phyloP scores from a whole-genome alignment of 2,888 invertebrate genomes.

The Venustoraphidia nigricollis region DNA sequence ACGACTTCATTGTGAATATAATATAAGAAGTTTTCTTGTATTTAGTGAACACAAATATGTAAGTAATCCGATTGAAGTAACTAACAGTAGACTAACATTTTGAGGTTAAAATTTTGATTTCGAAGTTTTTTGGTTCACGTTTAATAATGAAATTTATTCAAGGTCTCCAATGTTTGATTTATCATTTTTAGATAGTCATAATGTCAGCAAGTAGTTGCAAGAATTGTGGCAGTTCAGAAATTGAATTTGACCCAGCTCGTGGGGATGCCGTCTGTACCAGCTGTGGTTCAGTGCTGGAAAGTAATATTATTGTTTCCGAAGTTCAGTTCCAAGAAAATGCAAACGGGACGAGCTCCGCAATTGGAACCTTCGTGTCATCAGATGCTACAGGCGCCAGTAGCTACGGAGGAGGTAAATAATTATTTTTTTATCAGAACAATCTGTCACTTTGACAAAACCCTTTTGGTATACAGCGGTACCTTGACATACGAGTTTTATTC shows the following conservation, averaged over 20 bases:
- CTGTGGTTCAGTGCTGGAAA: conserved; percentile 92
- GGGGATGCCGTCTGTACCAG: conserved; percentile 93
- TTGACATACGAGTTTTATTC: too few relatives aligned
- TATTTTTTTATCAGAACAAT: background rate
- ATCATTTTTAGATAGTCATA: conserved; percentile 15
- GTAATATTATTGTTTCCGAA: conserved; percentile 91
- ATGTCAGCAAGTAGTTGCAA: conserved; percentile 65
- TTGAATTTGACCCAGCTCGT: conserved; percentile 86
- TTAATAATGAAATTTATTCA: too few relatives aligned
- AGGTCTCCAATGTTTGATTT: too few relatives aligned
- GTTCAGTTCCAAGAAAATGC: conserved; percentile 90
- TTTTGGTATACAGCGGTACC: too few relatives aligned
- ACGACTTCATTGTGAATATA: too few relatives aligned
- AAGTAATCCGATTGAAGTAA: too few relatives aligned
- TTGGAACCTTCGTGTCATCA: conserved; percentile 86
- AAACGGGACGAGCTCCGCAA: conserved; percentile 71
- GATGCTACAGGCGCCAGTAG: conserved; percentile 76
- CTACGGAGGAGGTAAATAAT: conserved; percentile 50
- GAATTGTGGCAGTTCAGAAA: conserved; percentile 77
- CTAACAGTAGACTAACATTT: too few relatives aligned
- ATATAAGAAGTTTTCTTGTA: too few relatives aligned
- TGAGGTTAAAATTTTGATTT: too few relatives aligned
- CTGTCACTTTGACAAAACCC: too few relatives aligned
- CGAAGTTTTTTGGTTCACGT: too few relatives aligned
- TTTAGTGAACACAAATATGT: too few relatives aligned